phyloP scores from a whole-genome alignment of 1,140 invertebrate genomes.

The Protaetia brevitarsis region DNA sequence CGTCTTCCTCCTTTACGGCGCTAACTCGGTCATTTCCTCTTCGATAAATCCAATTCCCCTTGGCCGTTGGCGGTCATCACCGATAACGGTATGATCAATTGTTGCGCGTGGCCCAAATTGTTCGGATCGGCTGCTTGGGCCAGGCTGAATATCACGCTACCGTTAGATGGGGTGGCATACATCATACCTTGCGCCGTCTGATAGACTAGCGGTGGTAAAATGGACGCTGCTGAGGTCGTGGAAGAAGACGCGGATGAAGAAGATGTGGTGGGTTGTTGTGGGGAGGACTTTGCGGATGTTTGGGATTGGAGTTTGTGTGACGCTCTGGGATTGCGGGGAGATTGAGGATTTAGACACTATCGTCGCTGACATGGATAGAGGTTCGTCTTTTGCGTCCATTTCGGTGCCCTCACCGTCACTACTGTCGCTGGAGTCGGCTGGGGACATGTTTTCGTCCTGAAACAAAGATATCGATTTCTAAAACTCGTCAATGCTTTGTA shows the following conservation, averaged over 20 bases:
- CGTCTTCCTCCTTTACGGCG: not conserved
- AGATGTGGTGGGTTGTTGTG: conserved; percentile 21
- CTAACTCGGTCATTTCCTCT: conserved; percentile 43
- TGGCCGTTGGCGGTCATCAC: conserved; percentile 54
- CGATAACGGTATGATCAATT: conserved; percentile 61
- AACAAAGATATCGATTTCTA: too few species aligned
- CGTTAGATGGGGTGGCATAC: conserved; percentile 46
- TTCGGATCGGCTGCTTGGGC: conserved; percentile 36
- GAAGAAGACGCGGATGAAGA: conserved; percentile 19
- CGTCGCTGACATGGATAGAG: conserved; percentile 31
- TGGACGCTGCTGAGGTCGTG: conserved; percentile 23
- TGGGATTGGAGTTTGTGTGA: conserved; percentile 18
- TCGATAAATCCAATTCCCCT: conserved; percentile 49
- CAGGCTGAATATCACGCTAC: conserved; percentile 47
- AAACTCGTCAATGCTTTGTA: not conserved
- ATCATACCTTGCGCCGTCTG: conserved; percentile 48
- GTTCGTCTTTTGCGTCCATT: conserved; percentile 33
- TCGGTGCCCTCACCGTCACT: conserved; percentile 42
- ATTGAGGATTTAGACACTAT: conserved; percentile 29
- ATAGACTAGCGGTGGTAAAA: conserved; percentile 44
- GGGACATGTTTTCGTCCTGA: conserved; percentile 47
- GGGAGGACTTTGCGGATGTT: too few species aligned
- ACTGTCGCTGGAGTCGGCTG: conserved; percentile 43
- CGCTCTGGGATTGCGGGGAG: not conserved
- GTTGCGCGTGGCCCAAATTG: conserved; percentile 49